Evolutionary conservation across 2,797 vertebrate species (phyloP).

Genomic region (Momotus momota): DNA sequence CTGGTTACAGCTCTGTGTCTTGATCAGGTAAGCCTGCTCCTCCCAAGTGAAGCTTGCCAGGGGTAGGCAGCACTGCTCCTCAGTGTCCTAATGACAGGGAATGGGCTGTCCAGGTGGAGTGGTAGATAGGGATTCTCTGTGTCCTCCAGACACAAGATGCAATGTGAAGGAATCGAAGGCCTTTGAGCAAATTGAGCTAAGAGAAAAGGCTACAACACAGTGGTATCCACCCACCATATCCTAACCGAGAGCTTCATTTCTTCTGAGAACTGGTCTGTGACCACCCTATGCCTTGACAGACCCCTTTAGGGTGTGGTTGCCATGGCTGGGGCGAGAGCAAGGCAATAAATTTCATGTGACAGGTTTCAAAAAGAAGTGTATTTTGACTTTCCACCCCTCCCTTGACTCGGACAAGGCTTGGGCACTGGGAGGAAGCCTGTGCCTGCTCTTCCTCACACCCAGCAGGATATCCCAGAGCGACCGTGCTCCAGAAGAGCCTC

Average conservation of each 20-base stretch:
- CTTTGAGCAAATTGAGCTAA: not conserved
- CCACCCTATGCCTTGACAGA: not conserved
- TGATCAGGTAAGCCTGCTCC: not conserved
- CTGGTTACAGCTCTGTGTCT: not conserved
- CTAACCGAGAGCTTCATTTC: not conserved
- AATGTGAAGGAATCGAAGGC: not conserved
- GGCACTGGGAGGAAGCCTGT: not conserved
- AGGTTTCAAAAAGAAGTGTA: not conserved
- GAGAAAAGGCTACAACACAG: not conserved
- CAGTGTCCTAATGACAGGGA: rapidly evolving
- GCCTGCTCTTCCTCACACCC: not conserved
- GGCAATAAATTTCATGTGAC: not conserved
- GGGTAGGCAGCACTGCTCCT: not conserved
- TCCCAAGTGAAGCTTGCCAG: not conserved
- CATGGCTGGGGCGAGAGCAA: not conserved
- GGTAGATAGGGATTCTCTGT: not conserved
- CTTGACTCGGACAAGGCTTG: not conserved
- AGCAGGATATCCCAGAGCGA: not conserved
- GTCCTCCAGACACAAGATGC: not conserved
- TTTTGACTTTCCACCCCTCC: not conserved
- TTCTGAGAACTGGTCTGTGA: not conserved
- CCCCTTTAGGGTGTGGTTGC: not conserved
- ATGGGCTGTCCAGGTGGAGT: not conserved
- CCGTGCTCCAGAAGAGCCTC: rapidly evolving
- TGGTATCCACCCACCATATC: not conserved